Percentiles rank a stretch among this genome's conserved stretches.
These are phyloP conservation scores for Zosterops pallidus DNA, from an alignment of 2,113 vertebrate genomes.

Conservation along the genomic window DNA sequence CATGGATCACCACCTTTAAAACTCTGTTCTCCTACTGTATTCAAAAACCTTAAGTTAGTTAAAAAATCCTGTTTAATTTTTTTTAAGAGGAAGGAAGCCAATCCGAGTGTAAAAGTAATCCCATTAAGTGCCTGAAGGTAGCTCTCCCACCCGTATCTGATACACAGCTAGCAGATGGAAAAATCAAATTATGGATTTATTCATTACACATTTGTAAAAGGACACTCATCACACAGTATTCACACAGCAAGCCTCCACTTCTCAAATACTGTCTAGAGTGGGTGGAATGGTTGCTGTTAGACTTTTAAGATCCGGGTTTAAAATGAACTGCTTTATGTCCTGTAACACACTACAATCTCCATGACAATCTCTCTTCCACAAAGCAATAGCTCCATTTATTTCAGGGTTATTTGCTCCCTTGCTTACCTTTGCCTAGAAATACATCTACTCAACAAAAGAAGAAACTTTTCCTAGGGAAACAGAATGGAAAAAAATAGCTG, in stretches of 20 bases:
- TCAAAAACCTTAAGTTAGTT: not conserved
- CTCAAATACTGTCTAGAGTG: not conserved
- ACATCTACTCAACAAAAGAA: not conserved
- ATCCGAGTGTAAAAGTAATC: not conserved
- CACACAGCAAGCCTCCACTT: not conserved
- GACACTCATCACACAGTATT: not conserved
- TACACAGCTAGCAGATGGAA: not conserved
- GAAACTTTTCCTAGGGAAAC: constrained; percentile 49
- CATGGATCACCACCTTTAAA: not conserved
- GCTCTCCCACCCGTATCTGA: not conserved
- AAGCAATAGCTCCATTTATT: not conserved
- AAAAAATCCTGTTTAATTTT: not conserved
- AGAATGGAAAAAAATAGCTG: constrained; percentile 25
- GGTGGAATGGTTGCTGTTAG: not conserved
- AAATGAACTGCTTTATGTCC: not conserved
- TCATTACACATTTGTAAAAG: not conserved
- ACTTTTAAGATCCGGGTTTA: not conserved
- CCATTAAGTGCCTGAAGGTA: not conserved
- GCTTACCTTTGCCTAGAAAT: constrained; percentile 33
- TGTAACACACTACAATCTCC: not conserved
- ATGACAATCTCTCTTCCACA: not conserved
- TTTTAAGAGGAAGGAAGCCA: not conserved
- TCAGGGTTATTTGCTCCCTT: not conserved
- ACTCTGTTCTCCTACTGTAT: not conserved
- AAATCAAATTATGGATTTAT: constrained; percentile 17